These are phyloP conservation scores for Hyles euphorbiae DNA, from an alignment of 1,140 invertebrate species.

Conservation along the genomic window DNA sequence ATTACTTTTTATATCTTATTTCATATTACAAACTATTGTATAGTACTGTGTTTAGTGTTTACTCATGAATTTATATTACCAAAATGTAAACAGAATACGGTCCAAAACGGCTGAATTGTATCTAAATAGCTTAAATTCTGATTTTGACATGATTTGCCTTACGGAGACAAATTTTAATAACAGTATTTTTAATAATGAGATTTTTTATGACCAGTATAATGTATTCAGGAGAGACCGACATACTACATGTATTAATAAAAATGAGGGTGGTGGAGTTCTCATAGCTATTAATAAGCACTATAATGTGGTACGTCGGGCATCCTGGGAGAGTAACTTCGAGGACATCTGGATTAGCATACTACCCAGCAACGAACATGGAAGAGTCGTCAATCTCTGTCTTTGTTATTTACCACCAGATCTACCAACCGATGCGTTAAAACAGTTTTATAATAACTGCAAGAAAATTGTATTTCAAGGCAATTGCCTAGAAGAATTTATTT, in stretches of 20 bases:
- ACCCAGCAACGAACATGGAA: neutral
- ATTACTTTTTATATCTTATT: neutral
- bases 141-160: conserved; percentile 23
- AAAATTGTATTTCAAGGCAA: neutral
- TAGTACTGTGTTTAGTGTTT: neutral
- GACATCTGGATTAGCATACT: conserved; percentile 2
- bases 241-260: neutral
- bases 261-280: neutral
- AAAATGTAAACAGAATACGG: conserved; percentile 25
- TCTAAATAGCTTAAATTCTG: conserved; percentile 16
- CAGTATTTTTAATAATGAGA: conserved; percentile 19
- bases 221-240: conserved; percentile 20
- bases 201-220: conserved; percentile 15
- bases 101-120: conserved; percentile 20
- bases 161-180: conserved; percentile 25
- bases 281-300: conserved; percentile 1
- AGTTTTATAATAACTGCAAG: neutral
- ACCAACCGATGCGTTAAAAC: no score
- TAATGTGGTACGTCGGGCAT: conserved; percentile 8
- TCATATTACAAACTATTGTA: neutral
- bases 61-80: conserved; percentile 8
- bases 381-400: neutral
- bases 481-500: neutral
- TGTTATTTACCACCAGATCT: neutral
- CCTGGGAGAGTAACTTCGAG: conserved; percentile 10